A percentile compares a stretch with the other conserved stretches of the same genome.
These are phyloP conservation scores for Tachypleus tridentatus DNA, from an alignment of 1,140 invertebrate genomes.

Conservation along the genomic window DNA sequence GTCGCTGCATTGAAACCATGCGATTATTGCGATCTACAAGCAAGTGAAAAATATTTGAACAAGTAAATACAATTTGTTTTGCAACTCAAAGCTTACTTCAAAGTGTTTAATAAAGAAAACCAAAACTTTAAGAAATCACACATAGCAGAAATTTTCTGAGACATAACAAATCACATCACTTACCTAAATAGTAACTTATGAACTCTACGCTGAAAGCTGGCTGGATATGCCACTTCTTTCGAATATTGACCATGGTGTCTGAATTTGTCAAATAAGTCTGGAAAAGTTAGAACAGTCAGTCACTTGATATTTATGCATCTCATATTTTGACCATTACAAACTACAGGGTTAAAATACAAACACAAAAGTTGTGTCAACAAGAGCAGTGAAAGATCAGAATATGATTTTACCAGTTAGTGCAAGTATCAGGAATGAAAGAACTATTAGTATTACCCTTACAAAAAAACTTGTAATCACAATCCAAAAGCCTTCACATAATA, in stretches of 20 bases:
- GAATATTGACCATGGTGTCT: conserved; percentile 62
- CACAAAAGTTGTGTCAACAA: too few relatives aligned
- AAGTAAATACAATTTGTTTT: neutral
- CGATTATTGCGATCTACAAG: conserved; percentile 33
- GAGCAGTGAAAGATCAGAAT: too few relatives aligned
- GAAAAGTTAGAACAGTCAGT: too few relatives aligned
- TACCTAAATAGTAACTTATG: conserved; percentile 80
- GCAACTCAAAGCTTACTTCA: neutral
- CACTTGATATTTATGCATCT: too few relatives aligned
- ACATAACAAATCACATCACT: neutral
- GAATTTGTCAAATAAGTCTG: conserved; percentile 34
- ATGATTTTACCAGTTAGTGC: too few relatives aligned
- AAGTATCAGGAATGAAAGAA: too few relatives aligned
- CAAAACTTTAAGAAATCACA: neutral
- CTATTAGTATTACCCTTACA: too few relatives aligned
- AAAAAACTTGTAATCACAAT: too few relatives aligned
- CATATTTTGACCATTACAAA: too few relatives aligned
- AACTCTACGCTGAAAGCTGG: conserved; percentile 87
- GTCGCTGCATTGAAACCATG: conserved; percentile 55
- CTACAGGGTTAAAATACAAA: too few relatives aligned
- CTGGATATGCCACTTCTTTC: conserved; percentile 85
- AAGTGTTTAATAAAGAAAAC: conserved; percentile 1
- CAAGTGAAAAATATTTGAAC: conserved; percentile 4
- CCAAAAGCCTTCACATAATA: too few relatives aligned
- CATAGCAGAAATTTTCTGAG: too few relatives aligned